A percentile compares a stretch with the other conserved stretches of the same genome.
phyloP scores from a whole-genome alignment of 2,888 invertebrate genomes.

The Geotrupes spiniger region DNA sequence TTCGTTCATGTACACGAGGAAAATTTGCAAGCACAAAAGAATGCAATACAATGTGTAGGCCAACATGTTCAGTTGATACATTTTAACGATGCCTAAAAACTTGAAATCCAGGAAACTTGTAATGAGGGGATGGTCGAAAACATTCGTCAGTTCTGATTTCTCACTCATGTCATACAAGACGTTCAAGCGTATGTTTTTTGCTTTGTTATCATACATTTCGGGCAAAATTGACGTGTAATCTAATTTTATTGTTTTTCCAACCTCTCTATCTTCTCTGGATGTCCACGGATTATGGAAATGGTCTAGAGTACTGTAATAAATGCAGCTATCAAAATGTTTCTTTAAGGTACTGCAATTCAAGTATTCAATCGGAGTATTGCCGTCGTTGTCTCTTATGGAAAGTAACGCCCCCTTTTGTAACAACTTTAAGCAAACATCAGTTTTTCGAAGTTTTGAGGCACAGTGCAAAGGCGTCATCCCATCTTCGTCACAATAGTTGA shows the following conservation, averaged over 20 bases:
- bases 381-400: conserved; percentile 63
- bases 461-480: not conserved
- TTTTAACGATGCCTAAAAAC: conserved; percentile 73
- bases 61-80: conserved; percentile 70
- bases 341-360: conserved; percentile 66
- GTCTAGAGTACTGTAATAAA: conserved; percentile 38
- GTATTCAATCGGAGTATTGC: conserved; percentile 68
- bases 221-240: conserved; percentile 32
- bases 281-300: not conserved
- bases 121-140: conserved; percentile 75
- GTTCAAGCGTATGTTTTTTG: conserved; percentile 51
- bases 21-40: conserved; percentile 66
- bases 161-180: conserved; percentile 70
- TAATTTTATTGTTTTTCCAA: conserved; percentile 19
- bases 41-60: conserved; percentile 69
- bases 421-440: conserved; percentile 46
- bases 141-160: conserved; percentile 63
- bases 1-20: conserved; percentile 61
- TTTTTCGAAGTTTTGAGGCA: not conserved
- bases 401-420: conserved; percentile 73
- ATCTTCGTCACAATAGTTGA: not conserved
- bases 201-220: conserved; percentile 68
- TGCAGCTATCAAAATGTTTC: conserved; percentile 69
- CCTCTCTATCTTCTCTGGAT: conserved; percentile 55
- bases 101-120: conserved; percentile 78